These are phyloP conservation scores for Platalea minor DNA, from an alignment of 2,797 vertebrate genomes.

Conservation along the genomic window DNA sequence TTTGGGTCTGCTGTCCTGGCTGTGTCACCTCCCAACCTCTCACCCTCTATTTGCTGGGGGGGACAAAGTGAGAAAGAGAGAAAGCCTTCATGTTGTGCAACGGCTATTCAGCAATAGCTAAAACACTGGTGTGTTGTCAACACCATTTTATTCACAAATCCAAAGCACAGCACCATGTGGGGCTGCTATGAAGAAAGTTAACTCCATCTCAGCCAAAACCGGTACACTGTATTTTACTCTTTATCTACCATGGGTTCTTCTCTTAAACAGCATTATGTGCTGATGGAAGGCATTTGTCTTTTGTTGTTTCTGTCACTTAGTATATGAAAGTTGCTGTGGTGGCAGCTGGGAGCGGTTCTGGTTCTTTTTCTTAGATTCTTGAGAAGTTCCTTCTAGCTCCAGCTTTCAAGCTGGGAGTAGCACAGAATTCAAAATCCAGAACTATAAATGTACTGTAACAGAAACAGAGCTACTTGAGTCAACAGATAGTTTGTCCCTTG, in stretches of 20 bases:
- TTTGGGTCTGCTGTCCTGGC: neutral
- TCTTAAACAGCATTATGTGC: neutral
- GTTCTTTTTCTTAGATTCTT: neutral
- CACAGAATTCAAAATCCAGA: neutral
- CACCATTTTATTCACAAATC: neutral
- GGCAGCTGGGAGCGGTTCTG: neutral
- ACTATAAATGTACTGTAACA: neutral
- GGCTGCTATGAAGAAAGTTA: neutral
- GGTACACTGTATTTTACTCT: neutral
- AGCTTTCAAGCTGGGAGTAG: neutral
- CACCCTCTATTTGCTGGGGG: neutral
- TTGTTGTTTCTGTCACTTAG: neutral
- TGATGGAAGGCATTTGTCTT: neutral
- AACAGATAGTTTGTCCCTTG: neutral
- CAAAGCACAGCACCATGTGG: neutral
- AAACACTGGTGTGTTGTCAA: neutral
- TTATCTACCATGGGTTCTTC: neutral
- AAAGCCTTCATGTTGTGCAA: neutral
- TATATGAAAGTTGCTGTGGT: neutral
- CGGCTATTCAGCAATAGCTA: neutral
- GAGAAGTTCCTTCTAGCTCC: neutral
- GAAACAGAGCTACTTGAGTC: neutral
- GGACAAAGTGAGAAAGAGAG: neutral
- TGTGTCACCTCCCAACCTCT: neutral
- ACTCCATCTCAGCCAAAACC: neutral